Evolutionary conservation across 2,888 invertebrate species (phyloP).

Genomic region (Drosophila hawaiiensis): DNA sequence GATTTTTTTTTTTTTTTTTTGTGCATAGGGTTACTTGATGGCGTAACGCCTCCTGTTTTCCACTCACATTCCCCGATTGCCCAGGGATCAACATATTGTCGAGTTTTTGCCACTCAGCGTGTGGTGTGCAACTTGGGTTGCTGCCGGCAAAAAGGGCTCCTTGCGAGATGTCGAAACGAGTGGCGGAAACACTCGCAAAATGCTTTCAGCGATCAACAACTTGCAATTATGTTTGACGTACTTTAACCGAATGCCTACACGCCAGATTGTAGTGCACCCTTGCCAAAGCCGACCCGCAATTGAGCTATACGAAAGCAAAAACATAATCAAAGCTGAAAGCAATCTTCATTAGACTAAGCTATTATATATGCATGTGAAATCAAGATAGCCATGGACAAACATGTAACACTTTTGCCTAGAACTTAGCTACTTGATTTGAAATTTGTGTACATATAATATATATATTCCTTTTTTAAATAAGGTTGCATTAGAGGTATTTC

Average conservation of each 20-base stretch:
- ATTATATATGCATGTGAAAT: background rate
- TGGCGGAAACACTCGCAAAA: constrained; percentile 65
- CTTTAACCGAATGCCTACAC: constrained; percentile 34
- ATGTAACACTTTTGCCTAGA: background rate
- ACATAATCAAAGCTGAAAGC: background rate
- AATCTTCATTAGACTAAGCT: background rate
- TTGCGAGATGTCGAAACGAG: constrained; percentile 37
- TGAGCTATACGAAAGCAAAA: constrained; percentile 21
- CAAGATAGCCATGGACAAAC: background rate
- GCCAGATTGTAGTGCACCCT: constrained; percentile 20
- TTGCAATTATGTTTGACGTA: constrained; percentile 71
- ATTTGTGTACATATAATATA: background rate
- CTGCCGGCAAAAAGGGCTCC: constrained; percentile 4
- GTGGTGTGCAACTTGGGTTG: constrained; percentile 54
- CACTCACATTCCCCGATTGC: constrained; percentile 33
- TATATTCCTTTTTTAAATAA: background rate
- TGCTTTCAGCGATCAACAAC: constrained; percentile 71
- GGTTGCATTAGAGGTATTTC: background rate
- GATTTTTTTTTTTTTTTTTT: constrained; percentile 17
- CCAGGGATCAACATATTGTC: constrained; percentile 68
- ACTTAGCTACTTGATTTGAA: background rate
- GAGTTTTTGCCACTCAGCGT: constrained; percentile 65
- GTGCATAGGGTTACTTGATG: constrained; percentile 37
- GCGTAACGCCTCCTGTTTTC: constrained; percentile 46
- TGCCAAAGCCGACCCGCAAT: constrained; percentile 32